Conservation (phyloP, 1,140 invertebrate genomes). For the Sarcophaga peregrina region DNA sequence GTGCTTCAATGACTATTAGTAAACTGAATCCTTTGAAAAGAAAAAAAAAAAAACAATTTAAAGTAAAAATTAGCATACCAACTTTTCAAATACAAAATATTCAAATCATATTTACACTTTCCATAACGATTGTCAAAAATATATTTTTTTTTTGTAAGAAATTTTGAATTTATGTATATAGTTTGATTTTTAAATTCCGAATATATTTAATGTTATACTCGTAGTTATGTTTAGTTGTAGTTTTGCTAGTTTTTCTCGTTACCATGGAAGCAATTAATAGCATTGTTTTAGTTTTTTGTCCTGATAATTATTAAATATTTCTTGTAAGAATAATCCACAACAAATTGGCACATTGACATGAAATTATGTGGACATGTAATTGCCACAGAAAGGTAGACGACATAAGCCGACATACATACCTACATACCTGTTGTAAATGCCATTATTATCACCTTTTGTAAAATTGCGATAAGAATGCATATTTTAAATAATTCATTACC, state of each 20-base stretch:
- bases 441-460: conserved; percentile 7
- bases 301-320: conserved; percentile 4
- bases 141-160: no score
- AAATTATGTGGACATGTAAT: no score
- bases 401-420: background rate
- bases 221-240: background rate
- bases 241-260: background rate
- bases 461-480: conserved; percentile 14
- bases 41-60: no score
- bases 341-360: background rate
- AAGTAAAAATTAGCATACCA: no score
- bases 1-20: background rate
- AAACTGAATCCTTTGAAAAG: background rate
- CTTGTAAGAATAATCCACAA: conserved; percentile 6
- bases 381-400: no score
- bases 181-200: no score
- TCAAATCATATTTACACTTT: no score
- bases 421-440: background rate
- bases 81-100: background rate
- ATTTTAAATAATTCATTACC: conserved; percentile 6
- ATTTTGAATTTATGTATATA: no score
- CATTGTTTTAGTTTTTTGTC: background rate
- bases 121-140: no score
- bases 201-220: no score
- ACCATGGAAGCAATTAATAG: background rate